Evolutionary conservation across 2,797 vertebrate species (phyloP), one percentile per base, ranked within the genome.

Genomic region (Benthosema pterotum): DNA sequence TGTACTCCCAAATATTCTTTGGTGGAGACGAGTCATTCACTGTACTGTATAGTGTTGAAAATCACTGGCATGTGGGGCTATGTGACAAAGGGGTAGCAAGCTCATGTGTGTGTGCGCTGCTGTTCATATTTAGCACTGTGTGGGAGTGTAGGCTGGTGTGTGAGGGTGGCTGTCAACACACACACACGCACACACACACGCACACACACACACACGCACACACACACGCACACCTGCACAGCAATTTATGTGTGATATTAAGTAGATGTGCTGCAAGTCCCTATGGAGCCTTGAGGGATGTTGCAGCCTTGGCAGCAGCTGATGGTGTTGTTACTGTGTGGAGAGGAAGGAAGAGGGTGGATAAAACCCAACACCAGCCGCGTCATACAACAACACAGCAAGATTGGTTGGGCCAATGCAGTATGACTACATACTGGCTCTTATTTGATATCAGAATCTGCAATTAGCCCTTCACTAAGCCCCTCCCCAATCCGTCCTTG

Each of bases 11-110:
- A 38, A 76, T 77, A 64, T 59, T 15, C n/a, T 38, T 73, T 4
- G 55, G 32, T 61, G 68, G 5, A 2, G 28, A 1, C 17, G 6
- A 18, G n/a, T 42, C 53, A 43, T 17, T 56, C 72, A 62, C 69
- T n/a, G 65, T 65, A 38, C 9, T 38, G 32, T 38, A 85, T n/a
- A 78, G 76, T 82, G 79, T 77, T 74, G 72, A 78, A 67, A 47
- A 69, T 71, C 66, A 62, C 74, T 66, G 79, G 32, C 42, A 15
- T 67, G 72, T 69, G n/a, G n/a, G n/a, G n/a, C n/a, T n/a, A 80
- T 65, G 63, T 79, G 72, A 60, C 63, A 70, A 74, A 45, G 67
- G 67, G 67, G 50, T 52, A 71, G 64, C 52, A 69, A 68, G 68
- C 53, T 51, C 42, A 46, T 53, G 32, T 42, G 49, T 17, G 25